phyloP scores from a whole-genome alignment of 2,888 invertebrate species.

The Andrena minutula region DNA sequence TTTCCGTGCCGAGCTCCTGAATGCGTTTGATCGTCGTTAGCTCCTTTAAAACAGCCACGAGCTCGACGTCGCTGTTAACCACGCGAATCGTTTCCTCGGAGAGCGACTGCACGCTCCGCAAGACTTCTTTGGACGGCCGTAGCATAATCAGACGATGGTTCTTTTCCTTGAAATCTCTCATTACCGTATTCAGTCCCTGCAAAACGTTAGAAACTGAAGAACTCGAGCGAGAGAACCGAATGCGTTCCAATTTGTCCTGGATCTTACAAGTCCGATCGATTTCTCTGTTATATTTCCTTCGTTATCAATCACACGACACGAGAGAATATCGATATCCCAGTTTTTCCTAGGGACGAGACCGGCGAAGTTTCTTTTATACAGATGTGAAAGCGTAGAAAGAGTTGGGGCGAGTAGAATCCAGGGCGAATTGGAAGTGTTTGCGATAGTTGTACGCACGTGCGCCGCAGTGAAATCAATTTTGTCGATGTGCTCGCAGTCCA shows the following conservation, averaged over 20 bases:
- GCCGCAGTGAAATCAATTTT: constrained; percentile 90
- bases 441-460: constrained; percentile 85
- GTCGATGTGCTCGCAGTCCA: constrained; percentile 88
- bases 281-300: not conserved
- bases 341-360: not conserved
- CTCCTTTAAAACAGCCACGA: constrained; percentile 67
- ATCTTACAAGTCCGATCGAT: constrained; percentile 19
- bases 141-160: constrained; percentile 73
- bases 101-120: constrained; percentile 73
- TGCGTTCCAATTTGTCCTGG: constrained; percentile 22
- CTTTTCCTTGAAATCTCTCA: constrained; percentile 74
- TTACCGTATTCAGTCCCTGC: constrained; percentile 75
- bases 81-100: constrained; percentile 70
- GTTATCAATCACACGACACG: too few species aligned
- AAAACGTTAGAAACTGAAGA: not conserved
- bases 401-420: constrained; percentile 26
- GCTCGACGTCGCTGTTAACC: constrained; percentile 74
- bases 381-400: not conserved
- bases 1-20: constrained; percentile 34
- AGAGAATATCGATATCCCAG: too few species aligned
- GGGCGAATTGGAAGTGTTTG: constrained; percentile 8
- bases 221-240: not conserved
- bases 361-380: too few species aligned
- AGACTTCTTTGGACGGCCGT: constrained; percentile 68
- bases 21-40: constrained; percentile 31